Base-by-base conservation (phyloP, 2,888 invertebrate genomes). In the Perizoma affinitatum region DNA sequence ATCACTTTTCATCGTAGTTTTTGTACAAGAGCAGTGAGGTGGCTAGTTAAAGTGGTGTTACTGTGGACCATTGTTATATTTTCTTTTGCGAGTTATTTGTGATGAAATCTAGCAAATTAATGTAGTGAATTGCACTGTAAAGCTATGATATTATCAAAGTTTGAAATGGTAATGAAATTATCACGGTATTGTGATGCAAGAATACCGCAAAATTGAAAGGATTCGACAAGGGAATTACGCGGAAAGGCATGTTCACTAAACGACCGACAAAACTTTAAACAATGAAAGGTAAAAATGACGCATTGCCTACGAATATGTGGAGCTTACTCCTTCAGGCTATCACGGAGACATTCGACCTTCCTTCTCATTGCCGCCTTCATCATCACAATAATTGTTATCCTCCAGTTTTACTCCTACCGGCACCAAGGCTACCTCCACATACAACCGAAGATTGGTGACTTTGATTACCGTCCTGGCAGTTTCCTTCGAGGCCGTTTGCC, bases 401-500 rank as follows among this genome's bases (percentile, higher is more conserved):
- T 92, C 47, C 88, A 90, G 57, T 66, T 90, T 33, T 91, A 91
- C 71, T 77, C 83, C 0, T 83, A 83, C 79, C 81, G 79, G 51
- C 81, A 87, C 58, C 82, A 80, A 55, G 77, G 78, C 5, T 73
- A 73, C 8, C 68, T 71, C 0, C 78, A 79, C 54, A 65, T 69
- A 35, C 72, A 71, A 8, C 68, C 68, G 44, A 77, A 65, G 52
- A 66, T 84, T 76, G 90, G 89, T 83, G 87, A 92, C 73, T 90
- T 83, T 76, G 83, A 87, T 67, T 88, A 92, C 69, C 82, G 78
- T 68, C 90, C 91, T 10, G 88, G 92, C 40, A 69, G 79, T 11
- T 93, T 93, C 68, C 74, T 93, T 7, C 85, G 81, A 69, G 93
- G 93, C 45, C 80, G 75, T 50, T 88, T 91, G 64, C 94, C 94